These are phyloP conservation scores for Toxotes jaculatrix DNA, from an alignment of 2,113 vertebrate genomes.

Conservation along the genomic window DNA sequence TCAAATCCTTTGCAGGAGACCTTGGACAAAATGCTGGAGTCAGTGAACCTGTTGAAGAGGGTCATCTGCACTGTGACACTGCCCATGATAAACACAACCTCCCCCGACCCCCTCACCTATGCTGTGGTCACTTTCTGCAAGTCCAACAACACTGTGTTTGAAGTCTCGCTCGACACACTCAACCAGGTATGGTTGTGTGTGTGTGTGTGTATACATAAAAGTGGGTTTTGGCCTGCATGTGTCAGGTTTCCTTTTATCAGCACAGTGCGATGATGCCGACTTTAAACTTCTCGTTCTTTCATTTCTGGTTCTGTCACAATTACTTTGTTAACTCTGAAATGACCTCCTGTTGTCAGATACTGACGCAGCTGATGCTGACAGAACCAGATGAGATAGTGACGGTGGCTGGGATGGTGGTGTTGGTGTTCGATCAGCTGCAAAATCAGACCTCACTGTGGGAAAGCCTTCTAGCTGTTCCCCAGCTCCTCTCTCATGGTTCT, in stretches of 20 bases:
- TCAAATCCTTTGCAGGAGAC: conserved; percentile 48
- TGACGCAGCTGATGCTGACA: conserved; percentile 66
- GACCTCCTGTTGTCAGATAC: conserved; percentile 58
- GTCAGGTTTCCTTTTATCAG: neutral
- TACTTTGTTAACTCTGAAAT: neutral
- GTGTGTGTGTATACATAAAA: neutral
- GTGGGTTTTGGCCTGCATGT: neutral
- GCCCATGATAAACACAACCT: conserved; percentile 58
- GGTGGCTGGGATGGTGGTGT: conserved; percentile 33
- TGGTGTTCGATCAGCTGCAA: conserved; percentile 74
- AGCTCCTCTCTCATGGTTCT: conserved; percentile 58
- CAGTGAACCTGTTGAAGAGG: conserved; percentile 70
- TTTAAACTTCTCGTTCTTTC: neutral
- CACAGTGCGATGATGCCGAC: neutral
- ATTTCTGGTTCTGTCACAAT: neutral
- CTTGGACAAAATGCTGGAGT: conserved; percentile 63
- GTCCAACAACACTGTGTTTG: conserved; percentile 76
- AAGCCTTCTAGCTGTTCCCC: conserved; percentile 72
- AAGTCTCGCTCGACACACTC: conserved; percentile 70
- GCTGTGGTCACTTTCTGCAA: conserved; percentile 73
- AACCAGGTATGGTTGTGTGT: conserved; percentile 72
- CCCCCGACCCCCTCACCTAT: conserved; percentile 5
- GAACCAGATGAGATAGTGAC: conserved; percentile 58
- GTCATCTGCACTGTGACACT: conserved; percentile 70
- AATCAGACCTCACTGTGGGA: conserved; percentile 79